phyloP scores from a whole-genome alignment of 2,797 vertebrate species.

The Diceros bicornis region DNA sequence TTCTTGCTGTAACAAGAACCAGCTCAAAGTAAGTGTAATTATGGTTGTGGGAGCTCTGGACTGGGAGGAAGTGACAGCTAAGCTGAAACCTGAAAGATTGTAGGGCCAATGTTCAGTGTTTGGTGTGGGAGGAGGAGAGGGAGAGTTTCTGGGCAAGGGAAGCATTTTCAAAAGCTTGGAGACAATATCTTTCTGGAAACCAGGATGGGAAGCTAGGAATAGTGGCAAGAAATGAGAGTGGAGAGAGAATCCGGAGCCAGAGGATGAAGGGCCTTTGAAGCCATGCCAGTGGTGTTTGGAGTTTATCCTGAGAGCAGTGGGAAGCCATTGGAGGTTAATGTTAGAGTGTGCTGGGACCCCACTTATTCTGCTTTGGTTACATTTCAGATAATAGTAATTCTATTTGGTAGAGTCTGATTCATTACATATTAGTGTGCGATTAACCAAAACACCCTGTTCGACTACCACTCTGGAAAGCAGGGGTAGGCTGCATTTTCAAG shows the following conservation, averaged over 20 bases:
- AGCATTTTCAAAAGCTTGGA: slow-evolving; percentile 4
- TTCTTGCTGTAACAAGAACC: background rate
- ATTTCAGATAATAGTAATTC: background rate
- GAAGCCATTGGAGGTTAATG: background rate
- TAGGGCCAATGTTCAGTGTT: background rate
- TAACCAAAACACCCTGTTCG: background rate
- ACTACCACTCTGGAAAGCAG: background rate
- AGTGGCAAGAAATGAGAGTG: background rate
- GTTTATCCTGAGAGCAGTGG: background rate
- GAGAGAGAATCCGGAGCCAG: background rate
- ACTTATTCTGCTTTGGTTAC: background rate
- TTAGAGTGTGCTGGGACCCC: background rate
- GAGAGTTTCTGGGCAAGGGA: background rate
- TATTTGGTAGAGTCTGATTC: background rate
- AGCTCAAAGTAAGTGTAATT: background rate
- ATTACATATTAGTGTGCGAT: background rate
- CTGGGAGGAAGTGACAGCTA: background rate
- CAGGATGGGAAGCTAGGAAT: background rate
- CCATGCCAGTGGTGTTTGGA: background rate
- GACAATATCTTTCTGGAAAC: background rate
- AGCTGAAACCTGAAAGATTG: background rate
- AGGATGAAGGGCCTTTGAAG: background rate
- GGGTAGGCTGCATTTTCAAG: background rate
- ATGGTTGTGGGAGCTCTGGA: no score
- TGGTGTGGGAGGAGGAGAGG: background rate